phyloP scores from a whole-genome alignment of 2,888 invertebrate genomes.

The Mesorhabditis sp. region DNA sequence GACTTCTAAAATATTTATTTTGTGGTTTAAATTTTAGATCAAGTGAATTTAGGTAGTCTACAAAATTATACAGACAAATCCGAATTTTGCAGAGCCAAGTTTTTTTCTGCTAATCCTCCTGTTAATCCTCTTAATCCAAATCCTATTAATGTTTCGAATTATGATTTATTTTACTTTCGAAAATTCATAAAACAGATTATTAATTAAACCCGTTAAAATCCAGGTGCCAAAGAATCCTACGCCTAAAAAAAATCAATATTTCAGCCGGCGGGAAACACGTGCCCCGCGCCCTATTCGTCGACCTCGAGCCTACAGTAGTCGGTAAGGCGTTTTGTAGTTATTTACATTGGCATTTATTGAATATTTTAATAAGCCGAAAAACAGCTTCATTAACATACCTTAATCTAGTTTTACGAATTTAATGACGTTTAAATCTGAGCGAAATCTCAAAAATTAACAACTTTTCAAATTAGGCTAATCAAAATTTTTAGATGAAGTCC shows the following conservation, averaged over 20 bases:
- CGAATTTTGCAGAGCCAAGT: too few relatives aligned
- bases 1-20: too few relatives aligned
- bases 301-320: slow-evolving; percentile 51
- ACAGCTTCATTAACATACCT: background rate
- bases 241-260: background rate
- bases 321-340: slow-evolving; percentile 25
- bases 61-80: too few relatives aligned
- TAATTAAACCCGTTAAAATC: background rate
- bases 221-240: background rate
- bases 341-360: background rate
- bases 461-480: too few relatives aligned
- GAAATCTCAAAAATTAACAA: background rate
- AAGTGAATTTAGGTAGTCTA: too few relatives aligned
- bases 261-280: slow-evolving; percentile 67
- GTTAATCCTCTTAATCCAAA: too few relatives aligned
- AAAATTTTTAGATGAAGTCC: slow-evolving; percentile 59
- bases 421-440: background rate
- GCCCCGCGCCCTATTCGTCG: slow-evolving; percentile 39
- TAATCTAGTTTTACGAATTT: background rate
- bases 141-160: too few relatives aligned
- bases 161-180: too few relatives aligned
- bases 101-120: too few relatives aligned
- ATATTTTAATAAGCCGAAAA: background rate
- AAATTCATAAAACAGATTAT: too few relatives aligned
- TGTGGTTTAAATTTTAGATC: too few relatives aligned